Conservation (phyloP, 2,113 vertebrate genomes). For the Verasper variegatus region DNA sequence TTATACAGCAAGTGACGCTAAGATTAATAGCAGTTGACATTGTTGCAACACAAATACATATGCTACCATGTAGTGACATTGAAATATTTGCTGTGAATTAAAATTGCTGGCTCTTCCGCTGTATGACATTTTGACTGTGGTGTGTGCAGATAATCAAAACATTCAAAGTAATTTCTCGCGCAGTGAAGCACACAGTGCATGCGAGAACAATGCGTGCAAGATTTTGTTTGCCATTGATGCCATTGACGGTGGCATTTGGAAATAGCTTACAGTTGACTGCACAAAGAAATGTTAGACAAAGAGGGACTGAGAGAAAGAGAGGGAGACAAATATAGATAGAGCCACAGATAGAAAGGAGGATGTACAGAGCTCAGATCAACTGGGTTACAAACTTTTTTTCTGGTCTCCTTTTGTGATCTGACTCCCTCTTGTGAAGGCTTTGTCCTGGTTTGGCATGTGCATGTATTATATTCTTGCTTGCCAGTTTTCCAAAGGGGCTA, state of each 20-base stretch:
- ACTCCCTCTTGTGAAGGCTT: slow-evolving; percentile 37
- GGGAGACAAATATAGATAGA: slow-evolving; percentile 49
- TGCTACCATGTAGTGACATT: slow-evolving; percentile 12
- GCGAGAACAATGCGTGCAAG: slow-evolving; percentile 57
- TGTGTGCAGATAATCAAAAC: slow-evolving; percentile 34
- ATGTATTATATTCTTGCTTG: slow-evolving; percentile 11
- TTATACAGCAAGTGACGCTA: slow-evolving; percentile 16
- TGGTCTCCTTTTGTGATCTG: slow-evolving; percentile 36
- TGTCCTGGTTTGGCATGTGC: slow-evolving; percentile 44
- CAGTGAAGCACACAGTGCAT: slow-evolving; percentile 44
- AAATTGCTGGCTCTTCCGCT: background rate
- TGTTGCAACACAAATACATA: background rate
- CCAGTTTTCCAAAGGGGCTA: background rate
- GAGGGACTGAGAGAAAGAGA: slow-evolving; percentile 30
- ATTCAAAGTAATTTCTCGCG: slow-evolving; percentile 45
- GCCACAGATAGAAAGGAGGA: slow-evolving; percentile 34
- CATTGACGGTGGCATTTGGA: slow-evolving; percentile 65
- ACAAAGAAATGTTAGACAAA: slow-evolving; percentile 65
- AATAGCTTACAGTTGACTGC: slow-evolving; percentile 61
- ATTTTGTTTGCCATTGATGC: slow-evolving; percentile 55
- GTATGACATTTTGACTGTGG: slow-evolving; percentile 48
- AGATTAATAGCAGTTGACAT: background rate
- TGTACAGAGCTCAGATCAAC: slow-evolving; percentile 37
- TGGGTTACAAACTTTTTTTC: slow-evolving; percentile 46
- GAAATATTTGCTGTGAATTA: slow-evolving; percentile 6